phyloP scores from a whole-genome alignment of 2,113 vertebrate species.

The Alces alces region DNA sequence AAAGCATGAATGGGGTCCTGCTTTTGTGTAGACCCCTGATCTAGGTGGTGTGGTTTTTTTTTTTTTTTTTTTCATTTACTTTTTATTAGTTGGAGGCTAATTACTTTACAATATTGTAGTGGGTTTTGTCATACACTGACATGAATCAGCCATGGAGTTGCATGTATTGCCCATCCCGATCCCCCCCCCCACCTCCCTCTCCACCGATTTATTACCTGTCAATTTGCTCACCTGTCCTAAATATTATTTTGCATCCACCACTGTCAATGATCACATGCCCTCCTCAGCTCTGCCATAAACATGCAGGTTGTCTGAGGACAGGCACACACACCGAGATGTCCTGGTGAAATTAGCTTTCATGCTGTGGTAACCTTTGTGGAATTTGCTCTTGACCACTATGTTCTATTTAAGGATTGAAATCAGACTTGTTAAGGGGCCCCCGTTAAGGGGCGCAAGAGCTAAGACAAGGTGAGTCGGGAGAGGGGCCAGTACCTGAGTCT shows the following conservation, averaged over 20 bases:
- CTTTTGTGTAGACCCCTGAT: background rate
- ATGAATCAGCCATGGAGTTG: too few species aligned
- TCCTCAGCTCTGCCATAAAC: background rate
- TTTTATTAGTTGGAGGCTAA: too few species aligned
- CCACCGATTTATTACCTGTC: background rate
- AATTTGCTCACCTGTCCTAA: rapidly evolving
- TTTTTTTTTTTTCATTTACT: too few species aligned
- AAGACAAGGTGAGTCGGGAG: background rate
- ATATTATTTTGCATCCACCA: too few species aligned
- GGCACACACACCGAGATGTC: background rate
- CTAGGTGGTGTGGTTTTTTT: background rate
- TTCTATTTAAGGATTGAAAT: background rate
- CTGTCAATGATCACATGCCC: background rate
- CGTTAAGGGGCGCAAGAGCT: background rate
- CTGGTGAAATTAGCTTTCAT: background rate
- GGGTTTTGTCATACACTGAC: too few species aligned
- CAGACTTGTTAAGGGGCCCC: background rate
- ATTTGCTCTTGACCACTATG: background rate
- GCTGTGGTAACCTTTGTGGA: background rate
- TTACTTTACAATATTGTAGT: too few species aligned
- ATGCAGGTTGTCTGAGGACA: background rate
- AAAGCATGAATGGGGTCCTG: background rate
- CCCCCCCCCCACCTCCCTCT: too few species aligned
- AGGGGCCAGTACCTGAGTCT: background rate
- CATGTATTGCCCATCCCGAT: too few species aligned